These are phyloP conservation scores for Drosophila orosa DNA, from an alignment of 1,140 invertebrate genomes.

Conservation along the genomic window DNA sequence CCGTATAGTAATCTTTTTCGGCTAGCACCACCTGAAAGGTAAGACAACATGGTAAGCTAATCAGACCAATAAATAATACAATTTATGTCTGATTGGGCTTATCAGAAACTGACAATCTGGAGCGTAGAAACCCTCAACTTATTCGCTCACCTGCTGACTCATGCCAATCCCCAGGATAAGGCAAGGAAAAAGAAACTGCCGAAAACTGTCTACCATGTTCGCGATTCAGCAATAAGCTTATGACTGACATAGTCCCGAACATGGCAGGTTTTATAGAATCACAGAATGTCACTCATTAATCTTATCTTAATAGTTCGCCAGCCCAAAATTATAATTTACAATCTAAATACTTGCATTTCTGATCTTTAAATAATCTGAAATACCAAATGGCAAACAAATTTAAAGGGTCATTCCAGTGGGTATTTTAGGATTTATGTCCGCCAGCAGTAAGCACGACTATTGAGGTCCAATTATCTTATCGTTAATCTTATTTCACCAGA, in stretches of 20 bases:
- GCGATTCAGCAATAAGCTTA: background rate
- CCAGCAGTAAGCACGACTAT: too few species aligned
- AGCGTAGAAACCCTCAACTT: background rate
- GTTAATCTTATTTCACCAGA: too few species aligned
- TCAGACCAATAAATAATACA: background rate
- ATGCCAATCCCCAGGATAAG: conserved; percentile 4
- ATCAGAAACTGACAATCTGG: background rate
- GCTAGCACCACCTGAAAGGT: conserved; percentile 65
- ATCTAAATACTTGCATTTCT: too few species aligned
- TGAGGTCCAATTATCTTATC: too few species aligned
- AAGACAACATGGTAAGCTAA: background rate
- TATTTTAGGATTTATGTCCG: too few species aligned
- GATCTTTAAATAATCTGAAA: too few species aligned
- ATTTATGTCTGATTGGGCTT: conserved; percentile 16
- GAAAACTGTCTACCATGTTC: conserved; percentile 9
- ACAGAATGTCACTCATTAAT: background rate
- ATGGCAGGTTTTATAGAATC: conserved; percentile 15
- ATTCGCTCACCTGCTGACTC: conserved; percentile 33
- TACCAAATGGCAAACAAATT: too few species aligned
- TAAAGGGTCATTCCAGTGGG: too few species aligned
- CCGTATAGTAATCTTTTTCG: conserved; percentile 84
- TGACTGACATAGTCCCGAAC: background rate
- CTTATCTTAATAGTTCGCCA: background rate
- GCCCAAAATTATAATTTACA: too few species aligned
- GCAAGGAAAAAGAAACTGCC: background rate